These are phyloP conservation scores for Drosophila leonis DNA, from an alignment of 2,888 invertebrate species.

Conservation along the genomic window DNA sequence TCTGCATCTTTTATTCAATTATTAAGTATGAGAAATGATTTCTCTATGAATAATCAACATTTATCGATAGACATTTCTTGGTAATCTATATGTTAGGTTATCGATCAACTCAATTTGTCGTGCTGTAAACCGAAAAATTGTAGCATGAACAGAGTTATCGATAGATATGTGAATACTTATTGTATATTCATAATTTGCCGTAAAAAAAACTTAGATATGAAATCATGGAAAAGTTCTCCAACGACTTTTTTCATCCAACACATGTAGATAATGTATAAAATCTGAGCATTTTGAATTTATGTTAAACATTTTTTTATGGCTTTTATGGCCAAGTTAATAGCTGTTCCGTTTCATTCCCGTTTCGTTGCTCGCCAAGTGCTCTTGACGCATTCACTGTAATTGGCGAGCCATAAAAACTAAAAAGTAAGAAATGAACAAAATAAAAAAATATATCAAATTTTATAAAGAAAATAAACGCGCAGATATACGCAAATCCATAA, in stretches of 20 bases:
- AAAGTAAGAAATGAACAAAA: constrained; percentile 19
- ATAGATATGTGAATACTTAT: neutral
- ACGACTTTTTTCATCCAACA: no score
- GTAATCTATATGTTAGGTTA: neutral
- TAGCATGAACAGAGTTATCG: neutral
- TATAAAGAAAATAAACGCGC: constrained; percentile 51
- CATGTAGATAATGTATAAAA: constrained; percentile 1
- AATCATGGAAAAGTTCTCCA: neutral
- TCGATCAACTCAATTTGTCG: neutral
- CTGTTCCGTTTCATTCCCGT: constrained; percentile 8
- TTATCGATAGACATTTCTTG: no score
- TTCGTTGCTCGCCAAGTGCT: constrained; percentile 18
- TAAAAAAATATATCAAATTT: constrained; percentile 36
- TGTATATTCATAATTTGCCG: neutral
- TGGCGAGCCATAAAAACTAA: constrained; percentile 55
- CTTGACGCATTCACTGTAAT: constrained; percentile 68
- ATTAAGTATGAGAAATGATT: no score
- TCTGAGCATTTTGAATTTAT: constrained; percentile 37
- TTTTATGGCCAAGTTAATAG: constrained; percentile 22
- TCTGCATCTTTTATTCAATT: no score
- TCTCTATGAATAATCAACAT: no score
- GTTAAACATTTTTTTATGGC: constrained; percentile 38
- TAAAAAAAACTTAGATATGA: neutral
- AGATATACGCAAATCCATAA: constrained; percentile 40
- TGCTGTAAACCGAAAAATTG: neutral